Percentiles rank a stretch among this genome's conserved stretches.
Conservation (phyloP, 2,888 invertebrate genomes). For the Coelopa pilipes region DNA sequence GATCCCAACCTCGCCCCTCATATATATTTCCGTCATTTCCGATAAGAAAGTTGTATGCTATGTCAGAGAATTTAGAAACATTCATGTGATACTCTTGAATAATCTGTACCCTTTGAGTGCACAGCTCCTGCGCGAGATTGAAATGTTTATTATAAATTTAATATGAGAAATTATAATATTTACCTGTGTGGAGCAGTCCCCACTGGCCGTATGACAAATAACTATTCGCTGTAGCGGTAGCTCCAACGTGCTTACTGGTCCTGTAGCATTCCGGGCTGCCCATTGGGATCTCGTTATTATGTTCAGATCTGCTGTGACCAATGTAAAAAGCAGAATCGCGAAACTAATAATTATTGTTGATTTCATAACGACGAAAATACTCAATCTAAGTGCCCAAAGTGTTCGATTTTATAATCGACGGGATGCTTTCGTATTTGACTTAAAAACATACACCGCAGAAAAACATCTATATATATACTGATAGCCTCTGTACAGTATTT, state of each 20-base stretch:
- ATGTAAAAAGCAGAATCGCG: constrained; percentile 46
- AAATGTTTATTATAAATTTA: not conserved
- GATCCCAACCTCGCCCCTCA: constrained; percentile 77
- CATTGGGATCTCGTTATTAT: constrained; percentile 73
- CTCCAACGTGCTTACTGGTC: constrained; percentile 58
- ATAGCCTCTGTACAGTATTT: not conserved
- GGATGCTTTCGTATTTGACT: not conserved
- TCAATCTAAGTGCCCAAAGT: not conserved
- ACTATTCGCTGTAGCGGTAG: constrained; percentile 70
- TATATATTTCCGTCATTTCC: constrained; percentile 81
- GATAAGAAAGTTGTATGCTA: constrained; percentile 80
- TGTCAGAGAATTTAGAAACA: constrained; percentile 72
- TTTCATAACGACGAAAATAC: not conserved
- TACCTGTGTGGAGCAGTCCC: constrained; percentile 66
- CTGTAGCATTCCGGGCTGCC: constrained; percentile 72
- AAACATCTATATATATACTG: not conserved
- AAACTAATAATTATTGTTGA: not conserved
- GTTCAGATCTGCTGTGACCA: constrained; percentile 45
- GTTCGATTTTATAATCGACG: not conserved
- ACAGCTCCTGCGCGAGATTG: constrained; percentile 63
- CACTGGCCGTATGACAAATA: constrained; percentile 74
- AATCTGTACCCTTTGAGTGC: constrained; percentile 69
- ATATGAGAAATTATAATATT: not conserved
- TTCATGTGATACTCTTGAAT: constrained; percentile 77
- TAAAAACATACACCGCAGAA: not conserved